Base-by-base conservation (phyloP, 2,888 invertebrate genomes). In the Andrena flavipes region DNA sequence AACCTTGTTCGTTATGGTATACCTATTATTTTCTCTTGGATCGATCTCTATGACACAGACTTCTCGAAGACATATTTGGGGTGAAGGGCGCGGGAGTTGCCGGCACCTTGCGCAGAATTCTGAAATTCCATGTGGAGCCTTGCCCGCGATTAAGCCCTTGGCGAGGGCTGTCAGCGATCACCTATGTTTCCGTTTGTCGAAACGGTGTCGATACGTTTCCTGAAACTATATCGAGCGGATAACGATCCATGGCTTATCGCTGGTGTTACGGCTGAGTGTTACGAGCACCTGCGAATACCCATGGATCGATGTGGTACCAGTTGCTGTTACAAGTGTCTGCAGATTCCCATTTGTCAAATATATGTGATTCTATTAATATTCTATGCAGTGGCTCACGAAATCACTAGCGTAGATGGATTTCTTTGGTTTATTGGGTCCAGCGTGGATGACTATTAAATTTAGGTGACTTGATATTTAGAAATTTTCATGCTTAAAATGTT, bases 161-260 rank as follows among this genome's bases (percentile, higher is more conserved):
- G 16, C 30, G 54, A 64, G 60, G 65, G 23, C 59, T 63, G 67
- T 70, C 76, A 73, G 33, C 49, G 76, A 65, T 76, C 82, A 69
- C 70, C 76, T 59, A 8, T 69, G 80, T 73, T 83, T 80, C 83
- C 76, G 70, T 65, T 63, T 73, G 76, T 76, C 68, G 80, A 64
- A 70, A 62, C 62, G 72, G 63, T 68, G 80, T 76, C 76, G 76
- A 80, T 81, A 83, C 64, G 67, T 80, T 83, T 76, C 80, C 80
- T 73, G 80, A 70, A 76, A 76, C 73, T 69, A 51, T 76, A 80
- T 64, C 70, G 73, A 70, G 80, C 73, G 72, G 72, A 73, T 83
- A 83, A 83, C 80, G 82, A 83, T 83, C 73, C 72, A 48, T 62
- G 63, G 69, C 72, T 83, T 83, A 83, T 83, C 83, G 76, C 51